Percentiles rank a stretch among this genome's conserved stretches.
Conservation (phyloP, 2,797 vertebrate species). For the Cyclopterus lumpus region DNA sequence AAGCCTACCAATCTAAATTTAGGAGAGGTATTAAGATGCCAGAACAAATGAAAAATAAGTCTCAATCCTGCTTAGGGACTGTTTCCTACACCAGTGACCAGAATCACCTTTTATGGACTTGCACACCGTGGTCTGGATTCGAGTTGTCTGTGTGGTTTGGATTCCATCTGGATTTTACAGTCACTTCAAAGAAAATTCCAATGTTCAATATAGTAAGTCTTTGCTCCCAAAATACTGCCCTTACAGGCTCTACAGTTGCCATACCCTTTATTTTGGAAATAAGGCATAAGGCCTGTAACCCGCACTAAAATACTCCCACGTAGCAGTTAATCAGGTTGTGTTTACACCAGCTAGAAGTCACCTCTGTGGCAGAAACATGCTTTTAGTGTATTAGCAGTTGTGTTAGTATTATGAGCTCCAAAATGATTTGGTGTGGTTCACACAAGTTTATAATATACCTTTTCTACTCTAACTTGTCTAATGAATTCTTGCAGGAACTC, state of each 20-base stretch:
- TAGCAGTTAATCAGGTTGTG: conserved; percentile 36
- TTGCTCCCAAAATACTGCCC: conserved; percentile 60
- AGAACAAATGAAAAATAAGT: not conserved
- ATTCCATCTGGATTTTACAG: conserved; percentile 40
- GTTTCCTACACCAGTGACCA: conserved; percentile 17
- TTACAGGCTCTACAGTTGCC: conserved; percentile 26
- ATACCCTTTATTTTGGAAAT: conserved; percentile 67
- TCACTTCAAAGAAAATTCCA: conserved; percentile 52
- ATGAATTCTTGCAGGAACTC: conserved; percentile 19
- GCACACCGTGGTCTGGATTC: conserved; percentile 34
- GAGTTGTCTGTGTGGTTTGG: conserved; percentile 35
- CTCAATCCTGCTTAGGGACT: conserved; percentile 7
- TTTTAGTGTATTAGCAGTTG: not conserved
- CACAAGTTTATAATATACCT: conserved; percentile 16
- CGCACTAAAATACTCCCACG: conserved; percentile 25
- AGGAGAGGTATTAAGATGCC: not conserved
- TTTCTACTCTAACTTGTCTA: conserved; percentile 19
- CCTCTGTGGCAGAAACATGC: conserved; percentile 14
- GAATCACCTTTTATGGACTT: conserved; percentile 61
- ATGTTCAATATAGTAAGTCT: conserved; percentile 43
- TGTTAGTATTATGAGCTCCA: not conserved
- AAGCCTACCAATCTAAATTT: conserved; percentile 3
- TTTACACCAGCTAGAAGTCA: conserved; percentile 35
- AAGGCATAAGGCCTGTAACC: conserved; percentile 29
- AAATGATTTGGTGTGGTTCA: conserved; percentile 9